Base-by-base conservation (phyloP, 2,888 invertebrate genomes). In the Callosobruchus maculatus region DNA sequence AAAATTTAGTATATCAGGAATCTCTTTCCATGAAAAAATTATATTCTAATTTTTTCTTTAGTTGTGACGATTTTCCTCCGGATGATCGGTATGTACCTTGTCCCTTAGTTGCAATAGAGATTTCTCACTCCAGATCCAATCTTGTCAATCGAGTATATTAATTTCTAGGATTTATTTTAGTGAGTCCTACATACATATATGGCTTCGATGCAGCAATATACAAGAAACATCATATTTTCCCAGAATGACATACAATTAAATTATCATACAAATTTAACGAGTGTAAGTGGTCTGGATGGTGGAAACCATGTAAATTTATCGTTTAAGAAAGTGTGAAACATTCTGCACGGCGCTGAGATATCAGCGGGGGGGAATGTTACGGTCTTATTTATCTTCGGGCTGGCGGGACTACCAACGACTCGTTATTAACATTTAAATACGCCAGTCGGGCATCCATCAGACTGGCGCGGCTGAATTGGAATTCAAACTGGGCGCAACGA, bases 321-420 rank as follows among this genome's bases (percentile, higher is more conserved):
- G 84, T 83, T 82, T 81, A 83, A 78, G 83, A 83, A 83, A 86
- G 86, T 85, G 86, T 86, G 86, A 86, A 85, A 84, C 84, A 83
- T 84, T 84, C 83, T 82, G 82, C 82, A 75, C 80, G 82, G 82
- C 83, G 83, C 84, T 83, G 85, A 67, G 85, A 75, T 80, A 85
- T 76, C 86, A 73, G 84, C 85, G 78, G 84, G 86, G 83, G 79
- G 78, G 83, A 84, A 82, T 85, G 85, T 86, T 83, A 85, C 85
- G 85, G 85, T 84, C 85, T 84, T 85, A 84, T 84, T 84, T 85
- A 84, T 85, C 83, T 84, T 81, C 79, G 80, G 80, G 80, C 80
- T 70, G 74, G 74, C 79, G 81, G 81, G 82, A 84, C 84, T 84
- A 84, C 85, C 81, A 83, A 83, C 82, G 83, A 80, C 83, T 80